A percentile compares a stretch with the other conserved stretches of the same genome.
phyloP scores from a whole-genome alignment of 2,797 vertebrate species.

The Eutrigla gurnardus region DNA sequence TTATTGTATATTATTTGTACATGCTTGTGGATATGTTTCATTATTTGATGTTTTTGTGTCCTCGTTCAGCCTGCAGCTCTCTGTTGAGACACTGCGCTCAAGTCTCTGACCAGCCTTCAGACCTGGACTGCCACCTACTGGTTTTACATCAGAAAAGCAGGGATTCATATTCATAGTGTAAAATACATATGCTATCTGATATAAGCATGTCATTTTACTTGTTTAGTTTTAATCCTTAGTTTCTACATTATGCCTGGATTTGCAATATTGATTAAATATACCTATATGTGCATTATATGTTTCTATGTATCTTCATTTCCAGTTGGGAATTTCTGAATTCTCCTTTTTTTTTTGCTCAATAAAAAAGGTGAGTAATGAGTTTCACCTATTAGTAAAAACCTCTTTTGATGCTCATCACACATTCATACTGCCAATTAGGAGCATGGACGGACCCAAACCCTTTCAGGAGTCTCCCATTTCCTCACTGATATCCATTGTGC shows the following conservation, averaged over 20 bases:
- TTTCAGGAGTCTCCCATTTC: slow-evolving; percentile 67
- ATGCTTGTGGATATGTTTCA: background rate
- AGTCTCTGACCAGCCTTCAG: slow-evolving; percentile 26
- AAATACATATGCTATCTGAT: background rate
- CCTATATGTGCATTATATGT: background rate
- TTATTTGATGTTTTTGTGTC: background rate
- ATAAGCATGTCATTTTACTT: background rate
- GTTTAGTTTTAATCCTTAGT: background rate
- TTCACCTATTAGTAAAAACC: slow-evolving; percentile 55
- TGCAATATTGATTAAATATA: background rate
- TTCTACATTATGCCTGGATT: rapidly evolving
- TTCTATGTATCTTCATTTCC: background rate
- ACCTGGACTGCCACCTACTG: slow-evolving; percentile 79
- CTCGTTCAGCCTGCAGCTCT: background rate
- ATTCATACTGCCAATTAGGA: slow-evolving; percentile 73
- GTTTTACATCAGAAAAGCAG: slow-evolving; percentile 42
- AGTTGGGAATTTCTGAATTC: slow-evolving; percentile 1
- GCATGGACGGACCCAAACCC: slow-evolving; percentile 41
- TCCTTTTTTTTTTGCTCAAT: slow-evolving; percentile 1
- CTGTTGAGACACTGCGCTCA: background rate
- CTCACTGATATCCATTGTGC: slow-evolving; percentile 74
- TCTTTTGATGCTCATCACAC: slow-evolving; percentile 62
- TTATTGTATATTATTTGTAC: background rate
- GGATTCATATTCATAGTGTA: background rate
- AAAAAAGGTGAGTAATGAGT: slow-evolving; percentile 45